Conservation (phyloP, 1,140 invertebrate genomes). For the Bombus superbus region DNA sequence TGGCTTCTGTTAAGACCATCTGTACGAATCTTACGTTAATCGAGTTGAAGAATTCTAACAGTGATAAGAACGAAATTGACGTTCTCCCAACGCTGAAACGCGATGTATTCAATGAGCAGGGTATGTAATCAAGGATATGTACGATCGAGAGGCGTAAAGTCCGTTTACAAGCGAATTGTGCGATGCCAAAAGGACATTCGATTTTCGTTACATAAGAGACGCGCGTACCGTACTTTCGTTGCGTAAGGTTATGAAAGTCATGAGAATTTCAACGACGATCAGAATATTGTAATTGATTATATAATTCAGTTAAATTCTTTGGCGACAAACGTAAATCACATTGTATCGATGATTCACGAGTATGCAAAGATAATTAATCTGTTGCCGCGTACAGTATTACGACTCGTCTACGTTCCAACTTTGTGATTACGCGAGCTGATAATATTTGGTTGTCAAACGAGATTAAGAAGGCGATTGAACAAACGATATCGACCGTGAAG, state of each 20-base stretch:
- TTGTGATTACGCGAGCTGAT: slow-evolving; percentile 5
- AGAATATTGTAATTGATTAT: slow-evolving; percentile 56
- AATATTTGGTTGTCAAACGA: slow-evolving; percentile 22
- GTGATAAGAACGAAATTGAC: too few species aligned
- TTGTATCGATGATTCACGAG: slow-evolving; percentile 4
- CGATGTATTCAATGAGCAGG: not conserved
- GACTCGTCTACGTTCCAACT: not conserved
- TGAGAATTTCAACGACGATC: slow-evolving; percentile 34
- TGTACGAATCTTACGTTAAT: too few species aligned
- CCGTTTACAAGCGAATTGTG: slow-evolving; percentile 5
- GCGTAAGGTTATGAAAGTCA: slow-evolving; percentile 57
- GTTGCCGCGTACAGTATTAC: not conserved
- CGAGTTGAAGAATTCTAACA: too few species aligned
- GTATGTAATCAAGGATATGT: too few species aligned
- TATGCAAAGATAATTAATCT: not conserved
- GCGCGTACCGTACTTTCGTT: slow-evolving; percentile 24
- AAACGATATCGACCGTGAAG: too few species aligned
- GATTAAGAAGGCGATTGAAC: not conserved
- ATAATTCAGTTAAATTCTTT: slow-evolving; percentile 35
- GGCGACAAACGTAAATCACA: not conserved
- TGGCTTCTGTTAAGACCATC: too few species aligned
- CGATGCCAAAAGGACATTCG: slow-evolving; percentile 17
- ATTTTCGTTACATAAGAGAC: slow-evolving; percentile 29
- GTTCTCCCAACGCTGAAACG: not conserved
- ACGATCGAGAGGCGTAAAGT: not conserved